Percentiles rank a stretch among this genome's conserved stretches.
Evolutionary conservation across 2,888 invertebrate genomes (phyloP).

Genomic region (Parnassius mnemosyne): DNA sequence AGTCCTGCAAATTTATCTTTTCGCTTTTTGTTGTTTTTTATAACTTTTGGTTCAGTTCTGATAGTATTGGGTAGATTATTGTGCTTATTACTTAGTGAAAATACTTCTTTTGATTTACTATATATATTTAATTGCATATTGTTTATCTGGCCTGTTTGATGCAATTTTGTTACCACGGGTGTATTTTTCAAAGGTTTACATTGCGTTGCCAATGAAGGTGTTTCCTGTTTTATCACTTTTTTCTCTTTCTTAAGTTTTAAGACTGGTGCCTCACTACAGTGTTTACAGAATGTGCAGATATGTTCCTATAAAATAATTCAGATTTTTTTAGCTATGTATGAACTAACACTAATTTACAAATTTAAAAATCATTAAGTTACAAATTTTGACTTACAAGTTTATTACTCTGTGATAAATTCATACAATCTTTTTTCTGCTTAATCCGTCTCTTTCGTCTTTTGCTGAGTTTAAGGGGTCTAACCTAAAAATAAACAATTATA

Average conservation of each 20-base stretch:
- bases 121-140: slow-evolving; percentile 50
- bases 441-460: slow-evolving; percentile 51
- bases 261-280: slow-evolving; percentile 40
- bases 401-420: slow-evolving; percentile 47
- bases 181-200: slow-evolving; percentile 21
- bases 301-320: slow-evolving; percentile 50
- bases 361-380: slow-evolving; percentile 9
- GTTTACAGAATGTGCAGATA: slow-evolving; percentile 58
- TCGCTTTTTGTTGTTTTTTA: slow-evolving; percentile 68
- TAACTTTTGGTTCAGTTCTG: slow-evolving; percentile 50
- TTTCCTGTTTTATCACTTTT: slow-evolving; percentile 18
- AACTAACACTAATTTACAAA: not conserved
- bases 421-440: slow-evolving; percentile 36
- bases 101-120: slow-evolving; percentile 57
- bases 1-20: slow-evolving; percentile 73
- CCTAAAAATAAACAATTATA: slow-evolving; percentile 38
- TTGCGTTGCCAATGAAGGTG: slow-evolving; percentile 13
- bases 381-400: slow-evolving; percentile 52
- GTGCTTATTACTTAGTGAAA: slow-evolving; percentile 58
- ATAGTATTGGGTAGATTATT: slow-evolving; percentile 46
- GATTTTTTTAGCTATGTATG: slow-evolving; percentile 1
- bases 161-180: slow-evolving; percentile 7
- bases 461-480: slow-evolving; percentile 48
- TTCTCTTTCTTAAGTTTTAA: slow-evolving; percentile 44
- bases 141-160: slow-evolving; percentile 16